These are phyloP conservation scores for Plutella xylostella DNA, from an alignment of 2,888 invertebrate species.

Conservation along the genomic window DNA sequence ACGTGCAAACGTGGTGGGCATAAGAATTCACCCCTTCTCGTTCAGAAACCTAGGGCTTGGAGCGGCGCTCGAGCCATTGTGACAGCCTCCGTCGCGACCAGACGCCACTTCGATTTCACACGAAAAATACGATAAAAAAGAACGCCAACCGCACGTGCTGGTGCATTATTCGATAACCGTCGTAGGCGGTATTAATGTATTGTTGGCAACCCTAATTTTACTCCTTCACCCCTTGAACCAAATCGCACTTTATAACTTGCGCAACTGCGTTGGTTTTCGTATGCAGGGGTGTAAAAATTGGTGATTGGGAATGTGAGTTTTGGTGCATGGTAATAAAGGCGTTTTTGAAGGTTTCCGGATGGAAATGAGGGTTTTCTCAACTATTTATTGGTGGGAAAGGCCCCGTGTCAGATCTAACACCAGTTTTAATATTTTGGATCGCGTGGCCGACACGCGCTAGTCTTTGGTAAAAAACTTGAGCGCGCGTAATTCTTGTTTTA, in stretches of 20 bases:
- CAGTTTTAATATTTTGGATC: conserved; percentile 66
- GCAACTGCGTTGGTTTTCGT: background rate
- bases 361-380: conserved; percentile 27
- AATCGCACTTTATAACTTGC: conserved; percentile 21
- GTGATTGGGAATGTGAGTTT: background rate
- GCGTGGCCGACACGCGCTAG: conserved; percentile 49
- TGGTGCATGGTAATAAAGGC: background rate
- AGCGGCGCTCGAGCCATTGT: conserved; percentile 29
- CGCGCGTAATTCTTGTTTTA: conserved; percentile 60
- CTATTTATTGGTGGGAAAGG: conserved; percentile 69
- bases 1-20: conserved; percentile 1
- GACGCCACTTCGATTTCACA: conserved; percentile 61
- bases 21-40: conserved; percentile 6
- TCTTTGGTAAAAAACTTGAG: conserved; percentile 66
- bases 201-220: conserved; percentile 55
- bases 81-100: conserved; percentile 41
- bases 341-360: conserved; percentile 34
- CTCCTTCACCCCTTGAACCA: conserved; percentile 17
- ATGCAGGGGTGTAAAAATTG: background rate
- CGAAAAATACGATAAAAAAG: conserved; percentile 58
- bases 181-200: conserved; percentile 61
- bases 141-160: conserved; percentile 49
- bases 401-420: conserved; percentile 69
- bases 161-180: conserved; percentile 66
- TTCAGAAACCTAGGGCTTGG: conserved; percentile 17